Base-by-base conservation (phyloP, 2,113 vertebrate species). In the Motacilla alba region DNA sequence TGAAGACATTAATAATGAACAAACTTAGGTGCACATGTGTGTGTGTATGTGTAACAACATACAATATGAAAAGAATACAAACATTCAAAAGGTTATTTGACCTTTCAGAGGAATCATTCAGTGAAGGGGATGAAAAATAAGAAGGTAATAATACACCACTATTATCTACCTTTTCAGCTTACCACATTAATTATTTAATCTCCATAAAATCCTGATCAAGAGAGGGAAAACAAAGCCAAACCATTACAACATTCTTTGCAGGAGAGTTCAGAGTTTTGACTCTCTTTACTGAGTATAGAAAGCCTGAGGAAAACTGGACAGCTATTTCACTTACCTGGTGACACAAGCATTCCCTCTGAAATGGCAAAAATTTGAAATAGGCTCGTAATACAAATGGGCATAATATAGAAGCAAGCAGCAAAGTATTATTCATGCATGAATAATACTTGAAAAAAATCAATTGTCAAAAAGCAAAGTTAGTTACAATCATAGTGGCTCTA, bases 171-270 rank as follows among this genome's bases (percentile, higher is more conserved):
- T 70, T 87, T 95, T 46, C 39, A 67, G 2, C 1, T 41, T 82
- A 27, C 15, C 20, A 7, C 6, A n/a, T 63, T 30, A 35, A 66
- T 58, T 74, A 56, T n/a, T 66, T 69, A 66, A 1, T 18, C 9
- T 84, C 60, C 39, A 59, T 35, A 79, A 86, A 79, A 46, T 78
- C 27, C 19, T 85, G 20, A 64, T 26, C 14, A 63, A 52, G 18
- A 63, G 7, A 15, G 2, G 11, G 14, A 0, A 9, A 43, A 56
- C 33, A 47, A n/a, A 0, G 0, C 5, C 7, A 59, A 69, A 37
- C 18, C 13, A 31, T 24, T 17, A 56, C 9, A 43, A 7, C 18
- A 35, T 52, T 6, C 9, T 79, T 27, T 47, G 30, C 19, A 47
- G 6, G 14, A 50, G 8, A 83, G 27, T 46, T 76, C 20, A 27